A percentile compares a stretch with the other conserved stretches of the same genome.
These are phyloP conservation scores for Hymenopus coronatus DNA, from an alignment of 2,888 invertebrate species.

Conservation along the genomic window DNA sequence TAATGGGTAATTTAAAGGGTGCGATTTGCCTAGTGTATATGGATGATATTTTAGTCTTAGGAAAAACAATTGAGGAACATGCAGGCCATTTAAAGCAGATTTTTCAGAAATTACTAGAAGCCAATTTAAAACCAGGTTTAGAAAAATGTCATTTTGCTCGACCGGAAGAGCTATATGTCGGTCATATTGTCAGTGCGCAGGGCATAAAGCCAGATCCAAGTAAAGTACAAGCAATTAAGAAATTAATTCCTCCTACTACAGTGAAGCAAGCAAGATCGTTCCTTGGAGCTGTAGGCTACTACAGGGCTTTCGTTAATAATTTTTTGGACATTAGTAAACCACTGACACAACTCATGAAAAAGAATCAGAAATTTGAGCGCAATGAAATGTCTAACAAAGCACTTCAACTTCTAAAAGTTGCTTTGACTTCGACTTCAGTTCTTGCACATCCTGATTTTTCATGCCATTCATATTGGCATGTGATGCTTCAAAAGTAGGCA, in stretches of 20 bases:
- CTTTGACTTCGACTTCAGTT: neutral
- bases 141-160: neutral
- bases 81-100: neutral
- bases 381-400: neutral
- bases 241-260: neutral
- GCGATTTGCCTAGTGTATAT: too few species aligned
- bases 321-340: neutral
- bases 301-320: neutral
- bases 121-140: neutral
- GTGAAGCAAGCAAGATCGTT: neutral
- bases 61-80: neutral
- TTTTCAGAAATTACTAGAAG: neutral
- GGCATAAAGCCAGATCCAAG: neutral
- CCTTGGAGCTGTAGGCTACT: neutral
- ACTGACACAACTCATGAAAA: neutral
- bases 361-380: neutral
- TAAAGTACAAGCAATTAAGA: neutral
- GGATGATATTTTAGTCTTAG: too few species aligned
- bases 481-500: constrained; percentile 28
- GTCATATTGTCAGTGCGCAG: neutral
- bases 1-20: neutral
- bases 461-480: constrained; percentile 30
- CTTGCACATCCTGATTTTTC: constrained; percentile 29
- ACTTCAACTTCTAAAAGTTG: neutral
- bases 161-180: neutral